Conservation (phyloP, 2,113 vertebrate species). For the Tonatia bakeri region DNA sequence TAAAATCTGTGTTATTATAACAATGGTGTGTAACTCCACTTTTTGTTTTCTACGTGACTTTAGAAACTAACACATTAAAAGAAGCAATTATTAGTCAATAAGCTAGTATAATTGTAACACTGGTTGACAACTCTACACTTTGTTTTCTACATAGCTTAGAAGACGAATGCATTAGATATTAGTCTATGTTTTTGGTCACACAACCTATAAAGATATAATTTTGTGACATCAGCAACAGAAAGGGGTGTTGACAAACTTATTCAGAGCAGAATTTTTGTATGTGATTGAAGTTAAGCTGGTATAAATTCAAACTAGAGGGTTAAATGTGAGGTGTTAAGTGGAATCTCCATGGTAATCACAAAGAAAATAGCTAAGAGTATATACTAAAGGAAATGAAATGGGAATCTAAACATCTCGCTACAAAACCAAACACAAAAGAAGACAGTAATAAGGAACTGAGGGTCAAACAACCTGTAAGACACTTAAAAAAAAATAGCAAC, state of each 20-base stretch:
- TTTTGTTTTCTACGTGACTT: not conserved
- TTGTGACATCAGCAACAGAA: not conserved
- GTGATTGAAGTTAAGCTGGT: not conserved
- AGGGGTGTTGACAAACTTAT: not conserved
- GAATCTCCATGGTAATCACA: not conserved
- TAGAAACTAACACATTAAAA: not conserved
- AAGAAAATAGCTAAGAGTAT: not conserved
- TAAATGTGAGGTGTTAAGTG: not conserved
- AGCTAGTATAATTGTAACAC: not conserved
- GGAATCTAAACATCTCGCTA: not conserved
- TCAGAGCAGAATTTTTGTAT: not conserved
- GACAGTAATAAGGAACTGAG: not conserved
- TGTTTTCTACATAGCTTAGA: not conserved
- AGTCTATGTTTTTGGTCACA: not conserved
- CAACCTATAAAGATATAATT: not conserved
- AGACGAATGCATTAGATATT: not conserved
- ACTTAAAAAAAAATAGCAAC: not conserved
- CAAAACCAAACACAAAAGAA: slow-evolving; percentile 9
- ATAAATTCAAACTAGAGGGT: not conserved
- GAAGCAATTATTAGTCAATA: not conserved
- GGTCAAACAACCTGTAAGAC: not conserved
- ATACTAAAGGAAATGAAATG: not conserved
- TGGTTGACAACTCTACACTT: not conserved
- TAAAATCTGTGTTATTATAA: not conserved
- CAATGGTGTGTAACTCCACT: not conserved